Base-by-base conservation (phyloP, 1,140 invertebrate species). In the Pseudoatta argentina region DNA sequence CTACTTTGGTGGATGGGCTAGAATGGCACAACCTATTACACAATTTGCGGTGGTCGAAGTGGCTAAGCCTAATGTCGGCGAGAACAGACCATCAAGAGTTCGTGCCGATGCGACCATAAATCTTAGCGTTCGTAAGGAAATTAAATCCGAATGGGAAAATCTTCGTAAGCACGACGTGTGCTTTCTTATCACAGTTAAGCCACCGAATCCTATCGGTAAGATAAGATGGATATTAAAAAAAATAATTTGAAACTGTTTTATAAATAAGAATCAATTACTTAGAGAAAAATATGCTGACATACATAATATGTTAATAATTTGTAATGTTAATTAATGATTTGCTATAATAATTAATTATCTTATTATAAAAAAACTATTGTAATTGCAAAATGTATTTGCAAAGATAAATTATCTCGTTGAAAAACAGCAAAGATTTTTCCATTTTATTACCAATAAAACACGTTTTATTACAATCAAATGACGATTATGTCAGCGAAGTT, bases 101-200 rank as follows among this genome's bases (percentile, higher is more conserved):
- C 96, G 98, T 63, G 99, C 99, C 59, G 99, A 99, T 93, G 97
- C 99, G 14, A 98, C 98, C 0, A 97, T 99, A 0, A 99, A 98
- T 85, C 95, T 99, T 0, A 99, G 97, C 91, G 97, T 99, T 0
- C 96, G 98, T 44, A 96, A 96, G 48, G 98, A 99, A 92, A 98
- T 99, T 44, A 99, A 99, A 95, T 96, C 96, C 21, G 99, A 99
- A 95, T 99, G 99, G 99, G 99, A 99, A 95, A 98, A 97, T 90
- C 95, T 99, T 24, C 96, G 99, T 59, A 99, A 99, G 93, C 99
- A 99, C 94, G 99, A 99, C 93, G 99, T 99, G 10, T 99, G 99
- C 93, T 99, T 99, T 92, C 95, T 99, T 24, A 96, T 99, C 10
- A 98, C 98, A 0, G 97, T 99, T 0, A 97, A 97, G 86, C 98